Percentiles rank a stretch among this genome's conserved stretches.
Evolutionary conservation across 2,888 invertebrate species (phyloP).

Genomic region (Caenorhabditis uteleia): DNA sequence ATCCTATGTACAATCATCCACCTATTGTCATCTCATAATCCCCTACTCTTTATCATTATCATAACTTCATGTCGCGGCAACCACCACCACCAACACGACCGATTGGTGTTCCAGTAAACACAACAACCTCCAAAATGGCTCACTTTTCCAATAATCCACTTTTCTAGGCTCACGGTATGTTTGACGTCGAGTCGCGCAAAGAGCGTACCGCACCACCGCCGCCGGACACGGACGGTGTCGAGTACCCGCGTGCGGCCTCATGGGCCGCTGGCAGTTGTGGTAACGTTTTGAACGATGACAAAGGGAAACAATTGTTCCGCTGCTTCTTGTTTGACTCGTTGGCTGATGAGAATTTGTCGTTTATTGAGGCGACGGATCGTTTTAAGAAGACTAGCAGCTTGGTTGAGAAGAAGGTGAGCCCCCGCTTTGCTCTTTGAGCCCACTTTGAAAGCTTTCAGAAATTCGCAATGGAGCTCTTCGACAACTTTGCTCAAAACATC

Average conservation of each 20-base stretch:
- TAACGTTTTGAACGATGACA: constrained; percentile 61
- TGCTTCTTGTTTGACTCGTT: constrained; percentile 64
- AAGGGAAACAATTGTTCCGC: constrained; percentile 66
- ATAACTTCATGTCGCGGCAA: no score
- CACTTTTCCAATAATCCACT: no score
- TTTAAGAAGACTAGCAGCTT: constrained; percentile 62
- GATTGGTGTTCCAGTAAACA: constrained; percentile 27
- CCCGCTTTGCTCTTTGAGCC: background rate
- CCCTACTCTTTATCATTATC: no score
- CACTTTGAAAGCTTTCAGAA: no score
- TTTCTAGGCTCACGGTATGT: constrained; percentile 37
- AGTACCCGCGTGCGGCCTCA: constrained; percentile 66
- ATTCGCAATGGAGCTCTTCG: constrained; percentile 57
- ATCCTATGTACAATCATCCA: no score
- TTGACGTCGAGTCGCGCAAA: constrained; percentile 33
- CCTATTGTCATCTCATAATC: no score
- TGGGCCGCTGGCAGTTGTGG: constrained; percentile 62
- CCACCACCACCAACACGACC: no score
- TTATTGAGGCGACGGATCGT: constrained; percentile 63
- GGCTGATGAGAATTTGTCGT: constrained; percentile 67
- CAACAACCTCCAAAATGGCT: no score
- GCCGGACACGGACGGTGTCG: constrained; percentile 51
- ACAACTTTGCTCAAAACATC: constrained; percentile 57
- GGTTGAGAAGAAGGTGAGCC: constrained; percentile 52
- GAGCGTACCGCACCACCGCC: constrained; percentile 40